Conservation (phyloP, 2,888 invertebrate genomes). For the Balanococcus diminutus region DNA sequence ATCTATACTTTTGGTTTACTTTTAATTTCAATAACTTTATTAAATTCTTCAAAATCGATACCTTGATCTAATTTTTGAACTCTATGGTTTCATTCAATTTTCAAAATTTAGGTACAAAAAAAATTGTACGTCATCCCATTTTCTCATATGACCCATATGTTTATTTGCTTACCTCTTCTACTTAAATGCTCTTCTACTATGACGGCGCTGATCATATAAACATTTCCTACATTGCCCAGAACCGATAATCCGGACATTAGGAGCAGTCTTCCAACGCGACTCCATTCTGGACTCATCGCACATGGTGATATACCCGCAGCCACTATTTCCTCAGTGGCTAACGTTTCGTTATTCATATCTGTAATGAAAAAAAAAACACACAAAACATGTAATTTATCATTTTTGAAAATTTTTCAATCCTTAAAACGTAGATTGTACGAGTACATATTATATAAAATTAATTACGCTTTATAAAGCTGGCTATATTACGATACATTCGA, state of each 20-base stretch:
- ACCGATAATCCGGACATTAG: conserved; percentile 70
- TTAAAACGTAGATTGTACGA: not conserved
- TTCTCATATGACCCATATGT: no score
- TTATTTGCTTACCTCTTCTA: conserved; percentile 66
- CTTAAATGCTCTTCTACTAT: conserved; percentile 75
- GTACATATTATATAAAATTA: not conserved
- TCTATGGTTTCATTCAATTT: no score
- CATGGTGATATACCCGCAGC: conserved; percentile 68
- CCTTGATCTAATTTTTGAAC: no score
- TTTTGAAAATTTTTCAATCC: not conserved
- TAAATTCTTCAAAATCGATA: no score
- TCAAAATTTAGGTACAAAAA: not conserved
- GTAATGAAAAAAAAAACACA: not conserved
- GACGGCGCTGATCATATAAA: conserved; percentile 76
- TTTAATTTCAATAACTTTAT: no score
- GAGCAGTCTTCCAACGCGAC: conserved; percentile 70
- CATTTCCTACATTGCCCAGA: conserved; percentile 74
- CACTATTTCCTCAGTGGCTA: not conserved
- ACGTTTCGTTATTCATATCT: not conserved
- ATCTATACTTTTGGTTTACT: no score
- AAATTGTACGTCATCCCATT: no score
- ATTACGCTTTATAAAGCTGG: not conserved
- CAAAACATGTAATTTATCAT: no score
- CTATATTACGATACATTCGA: no score
- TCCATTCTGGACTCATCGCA: conserved; percentile 72